Conservation (phyloP, 2,113 vertebrate species). For the Cricetomys ansorgei region DNA sequence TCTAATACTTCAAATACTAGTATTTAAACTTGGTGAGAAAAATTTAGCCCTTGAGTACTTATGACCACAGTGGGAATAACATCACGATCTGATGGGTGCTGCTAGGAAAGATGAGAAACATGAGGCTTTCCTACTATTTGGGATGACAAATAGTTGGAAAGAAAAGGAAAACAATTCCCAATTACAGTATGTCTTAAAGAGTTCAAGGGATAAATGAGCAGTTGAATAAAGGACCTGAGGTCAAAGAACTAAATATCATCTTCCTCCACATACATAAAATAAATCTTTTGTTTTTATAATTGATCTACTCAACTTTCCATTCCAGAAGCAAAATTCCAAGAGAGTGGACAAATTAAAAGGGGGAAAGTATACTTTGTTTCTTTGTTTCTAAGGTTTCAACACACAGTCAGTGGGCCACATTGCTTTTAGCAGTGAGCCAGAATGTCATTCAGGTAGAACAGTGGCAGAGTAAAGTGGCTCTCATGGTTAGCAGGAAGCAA, state of each 20-base stretch:
- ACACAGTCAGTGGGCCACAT: too few relatives aligned
- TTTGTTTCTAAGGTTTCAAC: not conserved
- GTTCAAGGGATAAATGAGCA: not conserved
- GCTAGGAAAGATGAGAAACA: slow-evolving; percentile 64
- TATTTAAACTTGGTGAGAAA: slow-evolving; percentile 26
- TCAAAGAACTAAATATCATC: not conserved
- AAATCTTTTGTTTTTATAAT: not conserved
- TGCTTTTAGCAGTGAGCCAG: not conserved
- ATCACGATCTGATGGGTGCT: slow-evolving; percentile 31
- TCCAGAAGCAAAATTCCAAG: not conserved
- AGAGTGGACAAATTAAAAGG: not conserved
- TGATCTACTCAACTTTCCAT: not conserved
- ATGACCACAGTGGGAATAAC: slow-evolving; percentile 35
- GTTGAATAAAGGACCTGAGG: not conserved
- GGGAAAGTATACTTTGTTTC: not conserved
- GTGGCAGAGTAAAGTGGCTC: rapidly evolving
- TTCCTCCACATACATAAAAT: not conserved
- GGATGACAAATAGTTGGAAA: slow-evolving; percentile 60
- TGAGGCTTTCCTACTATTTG: not conserved
- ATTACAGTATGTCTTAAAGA: slow-evolving; percentile 9
- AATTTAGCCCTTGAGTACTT: not conserved
- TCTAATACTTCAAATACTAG: not conserved
- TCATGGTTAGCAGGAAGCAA: not conserved
- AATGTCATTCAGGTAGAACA: too few relatives aligned
- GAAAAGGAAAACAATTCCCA: not conserved